Base-by-base conservation (phyloP, 2,113 vertebrate genomes). In the Lanius collurio region DNA sequence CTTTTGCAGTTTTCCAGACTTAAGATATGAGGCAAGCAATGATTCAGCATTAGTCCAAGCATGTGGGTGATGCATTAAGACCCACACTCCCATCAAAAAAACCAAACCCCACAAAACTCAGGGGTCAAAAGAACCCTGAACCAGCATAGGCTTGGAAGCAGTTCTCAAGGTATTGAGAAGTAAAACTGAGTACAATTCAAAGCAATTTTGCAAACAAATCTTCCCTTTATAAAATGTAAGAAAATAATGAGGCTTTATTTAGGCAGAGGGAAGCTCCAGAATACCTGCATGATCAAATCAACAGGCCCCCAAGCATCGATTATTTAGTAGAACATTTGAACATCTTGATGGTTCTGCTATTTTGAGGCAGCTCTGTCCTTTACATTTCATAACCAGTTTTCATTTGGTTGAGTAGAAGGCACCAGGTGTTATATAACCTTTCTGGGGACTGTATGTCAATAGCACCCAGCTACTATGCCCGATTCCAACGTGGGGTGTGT, bases 401-500 rank as follows among this genome's bases (percentile, higher is more conserved):
- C 13, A 41, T 53, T 37, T 60, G 28, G 8, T 12, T 71, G n/a
- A 52, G 18, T 28, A 46, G 47, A 23, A 60, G 71, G 19, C 27
- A 37, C 16, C 28, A 57, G 52, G 15, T 15, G 18, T 57, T 50
- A 16, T 1, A 20, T 10, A 53, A 20, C 6, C 2, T 59, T 41
- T 47, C 3, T 14, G 11, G 30, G 15, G 17, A 56, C 13, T 46
- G 22, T 6, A 17, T 7, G 13, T 10, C 59, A 87, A 7, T 0
- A 15, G 35, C 6, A 56, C 2, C 15, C 64, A 41, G 46, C 22
- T 63, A 49, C 30, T 10, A 2, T 6, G 4, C 60, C 52, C 46
- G 31, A 6, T 18, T 59, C 31, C 15, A 15, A 1, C 0, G 15
- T 14, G 22, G 8, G 17, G 9, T 28, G 30, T 11, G 10, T 24